phyloP scores from a whole-genome alignment of 2,797 vertebrate species.

The Sphenodon punctatus region DNA sequence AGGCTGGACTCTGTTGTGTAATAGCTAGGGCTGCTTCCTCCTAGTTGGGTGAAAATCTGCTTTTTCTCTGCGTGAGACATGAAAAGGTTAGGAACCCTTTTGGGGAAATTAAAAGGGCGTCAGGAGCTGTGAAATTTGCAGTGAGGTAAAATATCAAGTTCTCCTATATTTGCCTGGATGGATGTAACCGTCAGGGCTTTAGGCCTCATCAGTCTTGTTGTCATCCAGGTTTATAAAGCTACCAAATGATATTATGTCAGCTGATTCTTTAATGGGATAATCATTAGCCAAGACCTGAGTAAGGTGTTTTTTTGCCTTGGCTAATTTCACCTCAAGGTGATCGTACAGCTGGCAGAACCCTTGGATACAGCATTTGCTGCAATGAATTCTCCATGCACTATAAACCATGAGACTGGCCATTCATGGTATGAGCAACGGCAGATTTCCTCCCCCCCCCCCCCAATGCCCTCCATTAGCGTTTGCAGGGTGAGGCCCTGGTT shows the following conservation, averaged over 20 bases:
- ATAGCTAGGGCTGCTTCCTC: neutral
- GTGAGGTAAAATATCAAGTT: neutral
- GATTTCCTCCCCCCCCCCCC: too few relatives aligned
- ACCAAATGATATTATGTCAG: slow-evolving; percentile 43
- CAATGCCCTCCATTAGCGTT: too few relatives aligned
- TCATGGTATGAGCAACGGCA: too few relatives aligned
- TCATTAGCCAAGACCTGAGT: slow-evolving; percentile 53
- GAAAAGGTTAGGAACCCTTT: neutral
- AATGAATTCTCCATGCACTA: fast-evolving
- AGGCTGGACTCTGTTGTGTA: fast-evolving
- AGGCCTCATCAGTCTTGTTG: slow-evolving; percentile 35
- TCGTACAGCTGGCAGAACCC: neutral
- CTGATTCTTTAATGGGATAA: slow-evolving; percentile 54
- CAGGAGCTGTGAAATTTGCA: neutral
- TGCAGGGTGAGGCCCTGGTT: too few relatives aligned
- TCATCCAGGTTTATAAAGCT: slow-evolving; percentile 58
- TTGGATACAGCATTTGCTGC: fast-evolving
- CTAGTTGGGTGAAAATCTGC: neutral
- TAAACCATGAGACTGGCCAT: fast-evolving
- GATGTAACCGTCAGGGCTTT: neutral
- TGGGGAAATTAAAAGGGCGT: fast-evolving
- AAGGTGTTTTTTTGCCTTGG: slow-evolving; percentile 20
- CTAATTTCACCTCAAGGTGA: slow-evolving; percentile 58
- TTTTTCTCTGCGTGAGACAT: neutral
- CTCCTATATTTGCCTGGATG: neutral